Evolutionary conservation across 1,140 invertebrate species (phyloP), one percentile per base, ranked within the genome.

Genomic region (Geopemphigus sp.): DNA sequence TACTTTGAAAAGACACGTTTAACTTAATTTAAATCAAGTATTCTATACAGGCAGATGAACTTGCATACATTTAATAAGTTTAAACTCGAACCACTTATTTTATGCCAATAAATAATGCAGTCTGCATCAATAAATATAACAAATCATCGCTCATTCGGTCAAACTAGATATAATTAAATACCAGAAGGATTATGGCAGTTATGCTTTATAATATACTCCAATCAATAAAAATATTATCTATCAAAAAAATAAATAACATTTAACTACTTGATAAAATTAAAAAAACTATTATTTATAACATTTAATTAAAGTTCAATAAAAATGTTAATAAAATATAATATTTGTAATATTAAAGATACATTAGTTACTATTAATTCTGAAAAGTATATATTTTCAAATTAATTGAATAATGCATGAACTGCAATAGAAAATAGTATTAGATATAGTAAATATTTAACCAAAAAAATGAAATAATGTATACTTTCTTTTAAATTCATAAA

Each of bases 101-200:
- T 50, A 29, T 72, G 15, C 47, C 4, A 12, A 53, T 22, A 68
- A 14, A 54, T 14, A 70, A 19, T 17, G 47, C n/a, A 29, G 17
- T 54, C 24, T 54, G 17, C 11, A 29, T 17, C 68, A 72, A 54
- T 29, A 53, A 70, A 54, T 26, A 53, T 72, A 72, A 72, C 1
- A 70, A 70, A 70, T 72, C 47, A 72, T 72, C 17, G 45, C 29
- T 54, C 68, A 72, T 72, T 72, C 68, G 53, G 17, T 54, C 68
- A 72, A 8, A 72, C 24, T 72, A 54, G 10, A 72, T 24, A 54
- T 72, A 72, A 53, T 70, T 70, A 53, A 29, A 70, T 24, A 68
- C 39, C 26, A 72, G 68, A 24, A 72, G 45, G 66, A 70, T 54
- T 72, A 72, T 72, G 68, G 68, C 68, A 54, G 26, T 72, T 47